phyloP scores from a whole-genome alignment of 2,797 vertebrate genomes.

The Cossypha polioptera region DNA sequence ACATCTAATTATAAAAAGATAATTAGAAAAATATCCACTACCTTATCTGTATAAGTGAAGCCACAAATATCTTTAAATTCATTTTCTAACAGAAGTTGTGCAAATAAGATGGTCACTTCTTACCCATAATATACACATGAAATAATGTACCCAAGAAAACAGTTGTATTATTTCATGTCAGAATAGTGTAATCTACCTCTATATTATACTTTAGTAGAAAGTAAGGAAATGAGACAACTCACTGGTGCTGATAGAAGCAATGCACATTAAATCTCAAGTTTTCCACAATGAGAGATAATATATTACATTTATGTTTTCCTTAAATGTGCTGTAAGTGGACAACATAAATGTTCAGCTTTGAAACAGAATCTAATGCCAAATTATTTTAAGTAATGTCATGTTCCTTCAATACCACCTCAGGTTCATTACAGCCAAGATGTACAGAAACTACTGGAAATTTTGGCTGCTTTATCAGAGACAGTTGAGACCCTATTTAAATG shows the following conservation, averaged over 20 bases:
- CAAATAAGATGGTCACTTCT: not conserved
- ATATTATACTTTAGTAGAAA: not conserved
- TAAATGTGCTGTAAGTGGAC: not conserved
- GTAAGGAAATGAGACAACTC: not conserved
- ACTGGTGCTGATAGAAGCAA: not conserved
- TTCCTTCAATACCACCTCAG: not conserved
- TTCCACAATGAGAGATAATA: not conserved
- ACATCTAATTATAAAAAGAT: not conserved
- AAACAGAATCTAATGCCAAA: not conserved
- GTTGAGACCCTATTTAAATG: not conserved
- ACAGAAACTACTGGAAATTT: not conserved
- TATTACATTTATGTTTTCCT: not conserved
- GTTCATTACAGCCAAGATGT: not conserved
- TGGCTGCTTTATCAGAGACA: not conserved
- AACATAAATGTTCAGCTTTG: not conserved
- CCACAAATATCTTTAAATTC: not conserved
- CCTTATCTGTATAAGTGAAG: not conserved
- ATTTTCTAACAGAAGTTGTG: not conserved
- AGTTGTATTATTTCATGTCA: not conserved
- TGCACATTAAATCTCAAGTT: not conserved
- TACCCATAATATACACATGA: not conserved
- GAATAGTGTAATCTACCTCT: not conserved
- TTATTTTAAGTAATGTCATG: not conserved
- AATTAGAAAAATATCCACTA: not conserved
- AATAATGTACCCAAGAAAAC: not conserved